Base-by-base conservation (phyloP, 2,888 invertebrate species). In the Sinhomidia bicolor region DNA sequence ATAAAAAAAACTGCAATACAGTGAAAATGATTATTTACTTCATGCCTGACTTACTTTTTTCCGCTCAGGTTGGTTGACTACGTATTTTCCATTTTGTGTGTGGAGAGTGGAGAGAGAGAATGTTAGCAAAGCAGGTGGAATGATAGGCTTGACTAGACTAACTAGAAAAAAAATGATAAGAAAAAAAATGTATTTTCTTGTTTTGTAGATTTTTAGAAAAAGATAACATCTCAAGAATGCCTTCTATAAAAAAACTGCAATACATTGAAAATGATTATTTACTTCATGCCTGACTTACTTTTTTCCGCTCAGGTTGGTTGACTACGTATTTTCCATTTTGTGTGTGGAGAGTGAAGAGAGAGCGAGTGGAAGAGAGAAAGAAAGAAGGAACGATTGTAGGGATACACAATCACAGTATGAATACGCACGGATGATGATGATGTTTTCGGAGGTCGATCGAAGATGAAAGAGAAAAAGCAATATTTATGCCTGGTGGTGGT, bases 1-100 rank as follows among this genome's bases (percentile, higher is more conserved):
- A 17, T 20, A 0, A n/a, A 20, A 17, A 76, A 85, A 78, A 51
- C 23, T 36, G 85, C 51, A 78, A 29, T 47, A 47, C 29, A 62
- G 51, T 44, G 29, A 65, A 80, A 79, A 86, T 86, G 79, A 68
- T 86, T 86, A 86, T 79, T 86, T 86, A 71, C 80, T 20, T 80
- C 80, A 44, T 54, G 68, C 54, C 85, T 57, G 60, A 57, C 47
- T 65, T 47, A 78, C 78, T 65, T 79, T 79, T 23, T 51, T 32
- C 9, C n/a, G 14, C 47, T 32, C 6, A 17, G 29, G n/a, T 51
- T 54, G n/a, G 51, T 76, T 51, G 29, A 26, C 29, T 62, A 14
- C 7, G 20, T n/a, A n/a, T n/a, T n/a, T n/a, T n/a, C n/a, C n/a
- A n/a, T n/a, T n/a, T n/a, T n/a, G n/a, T n/a, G n/a, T n/a, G n/a